These are phyloP conservation scores for Drosophila azteca DNA, from an alignment of 1,140 invertebrate genomes.

Conservation along the genomic window DNA sequence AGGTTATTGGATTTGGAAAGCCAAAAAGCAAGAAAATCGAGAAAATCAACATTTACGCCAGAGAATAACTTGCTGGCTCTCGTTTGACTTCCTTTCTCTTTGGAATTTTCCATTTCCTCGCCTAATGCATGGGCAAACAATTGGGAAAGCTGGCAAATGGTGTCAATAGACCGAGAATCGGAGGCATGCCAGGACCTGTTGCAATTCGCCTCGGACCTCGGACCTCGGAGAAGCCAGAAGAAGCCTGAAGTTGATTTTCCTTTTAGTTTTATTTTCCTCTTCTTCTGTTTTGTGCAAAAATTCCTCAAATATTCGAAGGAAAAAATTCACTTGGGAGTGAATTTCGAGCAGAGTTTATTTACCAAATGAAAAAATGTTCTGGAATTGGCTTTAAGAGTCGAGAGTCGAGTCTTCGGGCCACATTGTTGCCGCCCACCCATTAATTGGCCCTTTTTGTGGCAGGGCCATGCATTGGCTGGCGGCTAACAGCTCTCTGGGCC, in stretches of 20 bases:
- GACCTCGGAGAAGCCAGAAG: too few species aligned
- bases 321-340: slow-evolving; percentile 37
- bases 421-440: slow-evolving; percentile 37
- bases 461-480: slow-evolving; percentile 29
- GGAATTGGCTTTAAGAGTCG: background rate
- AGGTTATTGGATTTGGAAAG: background rate
- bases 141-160: slow-evolving; percentile 51
- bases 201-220: slow-evolving; percentile 22
- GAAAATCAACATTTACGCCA: slow-evolving; percentile 9
- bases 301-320: slow-evolving; percentile 33
- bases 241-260: slow-evolving; percentile 6
- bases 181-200: slow-evolving; percentile 47
- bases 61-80: background rate
- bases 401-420: slow-evolving; percentile 17
- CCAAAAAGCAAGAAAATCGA: background rate
- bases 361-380: background rate
- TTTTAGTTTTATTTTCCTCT: slow-evolving; percentile 12
- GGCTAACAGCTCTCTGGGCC: slow-evolving; percentile 1
- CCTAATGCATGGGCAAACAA: slow-evolving; percentile 75
- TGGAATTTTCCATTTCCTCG: slow-evolving; percentile 26
- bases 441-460: slow-evolving; percentile 41
- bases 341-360: slow-evolving; percentile 1
- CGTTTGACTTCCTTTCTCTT: background rate
- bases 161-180: slow-evolving; percentile 46
- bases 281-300: slow-evolving; percentile 19